Base-by-base conservation (phyloP, 2,888 invertebrate species). In the Ornithoptera alexandrae region DNA sequence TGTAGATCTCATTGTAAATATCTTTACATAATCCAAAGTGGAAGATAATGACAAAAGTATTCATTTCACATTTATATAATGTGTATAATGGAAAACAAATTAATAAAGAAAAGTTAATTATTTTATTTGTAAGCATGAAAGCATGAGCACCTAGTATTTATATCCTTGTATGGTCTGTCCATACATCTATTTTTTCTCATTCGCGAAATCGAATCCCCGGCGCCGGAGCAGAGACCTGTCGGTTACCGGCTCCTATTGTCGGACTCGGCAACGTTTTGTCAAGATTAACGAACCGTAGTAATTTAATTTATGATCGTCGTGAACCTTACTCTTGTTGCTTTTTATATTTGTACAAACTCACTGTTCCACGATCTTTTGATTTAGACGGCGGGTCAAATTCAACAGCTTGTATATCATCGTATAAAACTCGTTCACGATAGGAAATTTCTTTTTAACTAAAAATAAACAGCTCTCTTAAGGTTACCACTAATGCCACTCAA, bases 221-320 rank as follows among this genome's bases (percentile, higher is more conserved):
- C n/a, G 30, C n/a, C 39, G 20, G 18, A 39, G 57, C n/a, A 30
- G 64, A 64, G 64, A 36, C 39, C 64, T 57, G 56, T 53, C 64
- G 64, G 56, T 56, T 57, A 20, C 64, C 64, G 20, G 24, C 22
- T 39, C 20, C 53, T n/a, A 30, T 68, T 63, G 62, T 59, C 59
- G 42, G 42, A 17, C 39, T 12, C 20, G 58, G 58, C 46, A 50
- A 58, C 62, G 46, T 50, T 57, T 64, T 57, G 64, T 64, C 46
- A 50, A 62, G 65, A 62, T 69, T 69, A 69, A 69, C 69, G 69
- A 69, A 69, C 69, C 69, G 65, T 61, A 30, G 53, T 65, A 69
- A 69, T 69, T 69, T 69, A 69, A 69, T 69, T 69, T 69, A 69
- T 65, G 65, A 69, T 65, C 30, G 42, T 69, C 69, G 65, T 65